A percentile compares a stretch with the other conserved stretches of the same genome.
Evolutionary conservation across 2,113 vertebrate genomes (phyloP).

Genomic region (Aphelocoma coerulescens): DNA sequence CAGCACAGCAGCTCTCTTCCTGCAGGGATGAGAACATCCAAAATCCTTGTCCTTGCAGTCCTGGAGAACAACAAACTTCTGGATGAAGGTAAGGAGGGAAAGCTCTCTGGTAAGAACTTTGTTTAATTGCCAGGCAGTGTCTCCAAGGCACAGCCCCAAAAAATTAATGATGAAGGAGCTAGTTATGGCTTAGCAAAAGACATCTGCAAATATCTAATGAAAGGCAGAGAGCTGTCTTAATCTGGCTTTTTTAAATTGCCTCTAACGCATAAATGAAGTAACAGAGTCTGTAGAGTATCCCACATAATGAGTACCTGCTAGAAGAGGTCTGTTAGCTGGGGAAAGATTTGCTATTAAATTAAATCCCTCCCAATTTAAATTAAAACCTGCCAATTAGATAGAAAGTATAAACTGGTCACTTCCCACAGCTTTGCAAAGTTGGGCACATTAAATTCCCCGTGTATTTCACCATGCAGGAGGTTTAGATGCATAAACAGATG

Average conservation of each 20-base stretch:
- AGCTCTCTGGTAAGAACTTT: not conserved
- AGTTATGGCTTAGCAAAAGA: not conserved
- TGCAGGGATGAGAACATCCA: not conserved
- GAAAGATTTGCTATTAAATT: not conserved
- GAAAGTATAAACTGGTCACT: not conserved
- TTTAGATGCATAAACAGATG: not conserved
- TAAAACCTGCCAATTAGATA: not conserved
- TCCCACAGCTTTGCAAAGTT: not conserved
- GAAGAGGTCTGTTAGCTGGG: not conserved
- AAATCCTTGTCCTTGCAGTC: not conserved
- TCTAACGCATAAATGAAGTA: not conserved
- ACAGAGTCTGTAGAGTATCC: not conserved
- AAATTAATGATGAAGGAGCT: not conserved
- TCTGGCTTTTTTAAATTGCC: not conserved
- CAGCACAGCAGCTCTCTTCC: not conserved
- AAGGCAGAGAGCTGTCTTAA: not conserved
- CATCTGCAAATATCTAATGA: not conserved
- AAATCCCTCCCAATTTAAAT: not conserved
- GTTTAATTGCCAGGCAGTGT: not conserved
- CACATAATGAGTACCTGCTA: not conserved
- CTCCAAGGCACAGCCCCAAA: not conserved
- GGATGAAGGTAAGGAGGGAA: not conserved
- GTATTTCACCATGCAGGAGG: not conserved
- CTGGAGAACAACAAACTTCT: accelerated
- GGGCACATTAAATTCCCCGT: not conserved